Percentiles rank a stretch among this genome's conserved stretches.
These are phyloP conservation scores for Tethya wilhelma DNA, from an alignment of 37 sponge, comb jelly and placozoan species.

Conservation along the genomic window DNA sequence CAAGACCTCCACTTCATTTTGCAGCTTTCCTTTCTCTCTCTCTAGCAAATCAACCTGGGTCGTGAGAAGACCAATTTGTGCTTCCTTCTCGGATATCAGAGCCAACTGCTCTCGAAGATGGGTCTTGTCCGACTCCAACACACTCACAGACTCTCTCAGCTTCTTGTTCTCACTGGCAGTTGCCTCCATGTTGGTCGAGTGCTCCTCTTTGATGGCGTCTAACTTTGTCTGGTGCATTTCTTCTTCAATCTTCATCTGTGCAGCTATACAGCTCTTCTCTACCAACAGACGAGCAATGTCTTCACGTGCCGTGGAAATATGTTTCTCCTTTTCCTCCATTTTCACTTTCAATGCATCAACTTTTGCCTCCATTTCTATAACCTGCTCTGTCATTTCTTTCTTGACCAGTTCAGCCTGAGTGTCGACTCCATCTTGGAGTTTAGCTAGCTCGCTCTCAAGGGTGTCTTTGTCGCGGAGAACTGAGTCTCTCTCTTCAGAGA, in stretches of 20 bases:
- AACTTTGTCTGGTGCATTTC: background rate
- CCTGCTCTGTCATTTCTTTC: conserved; percentile 1
- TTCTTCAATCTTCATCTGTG: background rate
- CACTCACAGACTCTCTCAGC: background rate
- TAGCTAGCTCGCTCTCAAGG: conserved; percentile 11
- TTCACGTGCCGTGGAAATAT: conserved; percentile 6
- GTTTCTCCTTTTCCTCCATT: conserved; percentile 7
- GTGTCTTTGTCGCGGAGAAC: conserved; percentile 3
- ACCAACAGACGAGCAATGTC: conserved; percentile 17
- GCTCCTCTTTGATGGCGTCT: background rate
- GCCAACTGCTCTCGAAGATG: background rate
- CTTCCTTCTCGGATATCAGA: background rate
- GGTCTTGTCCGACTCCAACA: background rate
- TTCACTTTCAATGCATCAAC: background rate
- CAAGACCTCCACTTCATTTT: conserved; percentile 7
- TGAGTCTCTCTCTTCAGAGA: conserved; percentile 7
- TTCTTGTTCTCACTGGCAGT: background rate
- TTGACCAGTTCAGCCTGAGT: background rate
- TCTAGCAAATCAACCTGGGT: background rate
- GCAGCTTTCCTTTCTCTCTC: background rate
- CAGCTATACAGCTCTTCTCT: conserved; percentile 3
- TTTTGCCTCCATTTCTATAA: conserved; percentile 8
- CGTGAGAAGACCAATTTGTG: conserved; percentile 1
- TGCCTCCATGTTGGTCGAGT: background rate
- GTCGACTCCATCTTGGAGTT: background rate